These are phyloP conservation scores for Orthochromis indermauri DNA, from an alignment of 2,113 vertebrate species.

Conservation along the genomic window DNA sequence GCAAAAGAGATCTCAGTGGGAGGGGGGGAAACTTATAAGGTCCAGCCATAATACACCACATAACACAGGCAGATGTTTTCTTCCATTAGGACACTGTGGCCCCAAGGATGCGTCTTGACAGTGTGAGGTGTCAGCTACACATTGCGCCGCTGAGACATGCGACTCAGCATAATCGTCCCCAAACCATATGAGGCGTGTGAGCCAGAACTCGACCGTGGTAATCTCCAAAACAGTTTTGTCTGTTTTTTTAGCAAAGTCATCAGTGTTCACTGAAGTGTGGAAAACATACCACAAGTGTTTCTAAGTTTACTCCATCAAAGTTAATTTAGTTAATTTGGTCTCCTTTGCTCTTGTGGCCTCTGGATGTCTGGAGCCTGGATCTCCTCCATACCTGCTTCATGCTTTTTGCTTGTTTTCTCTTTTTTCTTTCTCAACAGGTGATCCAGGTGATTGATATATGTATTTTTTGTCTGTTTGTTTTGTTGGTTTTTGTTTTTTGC, in stretches of 20 bases:
- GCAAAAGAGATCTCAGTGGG: neutral
- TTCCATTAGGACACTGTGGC: neutral
- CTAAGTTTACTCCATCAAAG: neutral
- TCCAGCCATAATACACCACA: neutral
- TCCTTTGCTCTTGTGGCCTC: neutral
- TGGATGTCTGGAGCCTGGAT: neutral
- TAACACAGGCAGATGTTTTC: neutral
- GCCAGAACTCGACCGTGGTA: neutral
- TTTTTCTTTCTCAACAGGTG: neutral
- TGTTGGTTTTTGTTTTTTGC: neutral
- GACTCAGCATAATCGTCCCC: neutral
- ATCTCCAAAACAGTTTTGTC: neutral
- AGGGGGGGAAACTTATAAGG: neutral
- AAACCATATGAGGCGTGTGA: neutral
- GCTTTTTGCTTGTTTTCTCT: neutral
- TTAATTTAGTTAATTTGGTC: neutral
- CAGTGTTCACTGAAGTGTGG: neutral
- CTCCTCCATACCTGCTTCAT: rapidly evolving
- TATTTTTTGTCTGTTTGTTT: neutral
- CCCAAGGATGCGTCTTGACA: neutral
- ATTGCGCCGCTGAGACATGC: neutral
- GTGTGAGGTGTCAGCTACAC: neutral
- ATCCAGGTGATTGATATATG: rapidly evolving
- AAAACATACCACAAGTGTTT: neutral
- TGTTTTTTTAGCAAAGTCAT: neutral